Base-by-base conservation (phyloP, 2,797 vertebrate genomes). In the Scyliorhinus canicula region DNA sequence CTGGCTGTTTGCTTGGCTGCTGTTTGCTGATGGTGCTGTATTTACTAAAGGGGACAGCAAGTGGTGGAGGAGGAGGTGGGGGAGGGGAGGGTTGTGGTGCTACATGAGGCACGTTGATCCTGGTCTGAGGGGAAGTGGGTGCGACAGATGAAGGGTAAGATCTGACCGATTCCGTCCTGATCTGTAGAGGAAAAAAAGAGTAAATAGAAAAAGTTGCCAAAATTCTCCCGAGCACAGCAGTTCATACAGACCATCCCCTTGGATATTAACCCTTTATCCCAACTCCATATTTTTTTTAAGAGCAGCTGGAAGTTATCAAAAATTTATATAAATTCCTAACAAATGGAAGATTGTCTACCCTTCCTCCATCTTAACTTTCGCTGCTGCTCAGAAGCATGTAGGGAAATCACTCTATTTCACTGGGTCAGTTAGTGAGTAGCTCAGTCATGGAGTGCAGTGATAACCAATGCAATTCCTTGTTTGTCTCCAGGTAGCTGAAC, bases 11-110 rank as follows among this genome's bases (percentile, higher is more conserved):
- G 19, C 97, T 98, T 28, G 98, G 98, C 97, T 98, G 98, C 95
- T 99, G 96, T 95, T 98, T 96, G 52, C 97, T 98, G 96, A 99
- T 98, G 5, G 98, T 99, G 97, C 98, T 99, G 97, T 97, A 99
- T 96, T 99, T 99, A 96, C 98, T 0, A 97, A 98, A 0, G 97
- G 98, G 0, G 98, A 19, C 0, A 97, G 77, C 31, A 0, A 97
- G 98, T 0, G 98, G 98, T 0, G 98, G 26, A 0, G 97, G 97
- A 95, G 4, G 98, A 1, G 96, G 96, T 0, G 96, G 96, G 0
- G 97, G 98, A 0, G 95, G 97, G 0, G 98, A 97, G 0, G 97
- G 97, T 95, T 97, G 97, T 0, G 97, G 98, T 67, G 98, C 96
- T 0, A 97, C 47, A 77, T 96, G 77, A 0, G 98, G 97, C 95